Evolutionary conservation across 2,888 invertebrate genomes (phyloP), one percentile per base, ranked within the genome.

Genomic region (Scelioninae gen. 1): DNA sequence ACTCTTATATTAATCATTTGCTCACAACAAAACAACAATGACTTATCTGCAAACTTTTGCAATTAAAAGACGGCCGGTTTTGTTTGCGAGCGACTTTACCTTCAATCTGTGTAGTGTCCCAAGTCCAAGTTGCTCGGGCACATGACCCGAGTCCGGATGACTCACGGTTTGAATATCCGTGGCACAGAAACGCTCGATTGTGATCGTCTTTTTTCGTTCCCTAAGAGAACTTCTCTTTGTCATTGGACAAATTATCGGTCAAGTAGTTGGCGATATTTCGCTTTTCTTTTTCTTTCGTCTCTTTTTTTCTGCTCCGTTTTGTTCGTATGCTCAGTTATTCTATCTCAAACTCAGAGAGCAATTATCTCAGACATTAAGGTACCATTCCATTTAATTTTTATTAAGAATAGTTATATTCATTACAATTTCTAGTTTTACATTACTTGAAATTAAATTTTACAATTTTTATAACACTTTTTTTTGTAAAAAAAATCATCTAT

Each of bases 131-230:
- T 51, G 55, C 43, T 32, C 66, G 63, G 43, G 49, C 69, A 63
- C 56, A 69, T 69, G 63, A 69, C 60, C 77, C 40, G 34, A 43
- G 60, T 63, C 43, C 47, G 63, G 29, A 31, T 78, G 77, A 78
- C 77, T 78, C 77, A 71, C 38, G 49, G 58, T 51, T 69, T 16
- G 69, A 71, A 78, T 78, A 69, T 69, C 56, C 55, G 55, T 66
- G 56, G 40, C 75, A 75, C 58, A 76, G 49, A 68, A 66, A 60
- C 55, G 77, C 49, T 47, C 69, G 69, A 53, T 53, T 63, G 47
- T 55, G 45, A 45, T 63, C 10, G 69, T 71, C 40, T 38, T 75
- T 65, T 77, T 69, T 43, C 47, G 45, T 45, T 45, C 23, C 47
- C 40, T 7, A 8, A 13, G 38, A 34, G 34, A 51, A 49, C 31